A percentile compares a stretch with the other conserved stretches of the same genome.
These are phyloP conservation scores for Artibeus jamaicensis DNA, from an alignment of 2,797 vertebrate species.

Conservation along the genomic window DNA sequence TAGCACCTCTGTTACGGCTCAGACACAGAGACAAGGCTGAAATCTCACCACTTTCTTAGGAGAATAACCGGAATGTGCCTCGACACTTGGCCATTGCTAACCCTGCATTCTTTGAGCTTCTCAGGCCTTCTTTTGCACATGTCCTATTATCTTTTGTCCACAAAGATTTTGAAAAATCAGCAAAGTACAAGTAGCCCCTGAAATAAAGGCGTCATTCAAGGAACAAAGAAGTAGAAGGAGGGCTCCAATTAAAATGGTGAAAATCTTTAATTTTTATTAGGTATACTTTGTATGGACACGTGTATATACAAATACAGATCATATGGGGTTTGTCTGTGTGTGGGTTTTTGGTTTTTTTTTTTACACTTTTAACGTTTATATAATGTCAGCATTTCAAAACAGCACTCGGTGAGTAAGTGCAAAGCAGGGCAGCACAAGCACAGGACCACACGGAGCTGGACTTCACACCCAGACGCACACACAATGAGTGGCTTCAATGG, in stretches of 20 bases:
- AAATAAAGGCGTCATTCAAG: conserved; percentile 74
- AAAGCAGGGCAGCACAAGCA: conserved; percentile 87
- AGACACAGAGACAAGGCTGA: neutral
- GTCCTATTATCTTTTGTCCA: conserved; percentile 33
- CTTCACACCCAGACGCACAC: conserved; percentile 87
- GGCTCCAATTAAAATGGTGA: conserved; percentile 90
- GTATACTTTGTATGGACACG: conserved; percentile 98
- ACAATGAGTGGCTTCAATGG: conserved; percentile 88
- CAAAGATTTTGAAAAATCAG: conserved; percentile 61
- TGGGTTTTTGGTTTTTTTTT: conserved; percentile 82
- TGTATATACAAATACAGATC: conserved; percentile 99
- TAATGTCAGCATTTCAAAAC: conserved; percentile 96
- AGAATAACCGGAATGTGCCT: neutral
- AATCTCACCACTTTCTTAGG: conserved; percentile 8
- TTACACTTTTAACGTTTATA: conserved; percentile 91
- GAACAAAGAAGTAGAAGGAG: conserved; percentile 82
- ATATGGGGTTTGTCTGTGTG: conserved; percentile 79
- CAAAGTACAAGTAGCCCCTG: conserved; percentile 59
- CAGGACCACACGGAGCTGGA: conserved; percentile 87
- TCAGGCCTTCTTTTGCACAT: conserved; percentile 16
- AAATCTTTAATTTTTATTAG: conserved; percentile 92
- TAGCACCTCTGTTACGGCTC: conserved; percentile 35
- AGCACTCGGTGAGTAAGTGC: conserved; percentile 90
- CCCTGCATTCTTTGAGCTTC: conserved; percentile 27
- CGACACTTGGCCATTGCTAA: neutral